phyloP scores from a whole-genome alignment of 2,113 vertebrate genomes.

The Chrysemys picta region DNA sequence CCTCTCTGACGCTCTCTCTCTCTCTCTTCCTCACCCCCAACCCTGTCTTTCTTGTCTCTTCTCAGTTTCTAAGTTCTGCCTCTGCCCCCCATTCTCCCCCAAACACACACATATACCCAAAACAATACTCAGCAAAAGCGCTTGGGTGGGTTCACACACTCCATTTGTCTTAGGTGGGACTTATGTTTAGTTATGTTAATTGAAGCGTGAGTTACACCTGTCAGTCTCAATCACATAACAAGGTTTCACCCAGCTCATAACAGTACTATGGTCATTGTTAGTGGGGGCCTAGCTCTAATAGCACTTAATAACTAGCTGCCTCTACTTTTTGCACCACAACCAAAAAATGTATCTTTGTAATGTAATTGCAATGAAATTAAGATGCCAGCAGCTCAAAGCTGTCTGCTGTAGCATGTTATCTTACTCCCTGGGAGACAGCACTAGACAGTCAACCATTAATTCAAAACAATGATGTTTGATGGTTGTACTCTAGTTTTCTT shows the following conservation, averaged over 20 bases:
- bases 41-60: neutral
- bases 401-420: neutral
- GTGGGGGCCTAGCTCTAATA: neutral
- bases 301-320: neutral
- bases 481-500: neutral
- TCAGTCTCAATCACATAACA: neutral
- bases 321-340: neutral
- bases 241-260: neutral
- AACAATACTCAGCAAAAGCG: neutral
- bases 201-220: neutral
- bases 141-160: neutral
- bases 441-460: neutral
- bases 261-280: neutral
- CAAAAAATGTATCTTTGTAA: neutral
- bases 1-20: neutral
- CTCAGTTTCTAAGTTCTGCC: neutral
- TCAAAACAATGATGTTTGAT: neutral
- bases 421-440: neutral
- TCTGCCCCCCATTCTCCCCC: too few species aligned
- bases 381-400: neutral
- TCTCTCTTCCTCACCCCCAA: neutral
- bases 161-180: neutral
- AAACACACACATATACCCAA: too few species aligned
- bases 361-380: neutral
- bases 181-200: neutral